Percentiles rank a stretch among this genome's conserved stretches.
Evolutionary conservation across 92 coral and sea anemone species (phyloP).

Genomic region (Hydrozoanthus gracilis): DNA sequence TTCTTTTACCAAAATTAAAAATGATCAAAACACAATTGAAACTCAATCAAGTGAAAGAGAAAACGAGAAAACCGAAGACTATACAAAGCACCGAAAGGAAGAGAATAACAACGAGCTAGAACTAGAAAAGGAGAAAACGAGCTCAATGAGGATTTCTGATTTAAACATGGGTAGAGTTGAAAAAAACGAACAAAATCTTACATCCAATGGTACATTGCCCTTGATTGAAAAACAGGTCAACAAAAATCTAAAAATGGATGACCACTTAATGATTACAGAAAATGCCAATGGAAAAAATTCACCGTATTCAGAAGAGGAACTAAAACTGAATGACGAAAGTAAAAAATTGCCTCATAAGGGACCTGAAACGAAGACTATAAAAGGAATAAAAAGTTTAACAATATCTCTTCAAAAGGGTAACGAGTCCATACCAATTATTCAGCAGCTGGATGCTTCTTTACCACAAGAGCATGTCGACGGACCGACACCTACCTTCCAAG

Average conservation of each 20-base stretch:
- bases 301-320: not conserved
- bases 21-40: not conserved
- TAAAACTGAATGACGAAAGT: not conserved
- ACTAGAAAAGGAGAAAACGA: not conserved
- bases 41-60: not conserved
- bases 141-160: not conserved
- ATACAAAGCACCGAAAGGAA: not conserved
- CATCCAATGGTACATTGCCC: not conserved
- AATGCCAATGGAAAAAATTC: slow-evolving; percentile 4
- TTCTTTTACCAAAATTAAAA: not conserved
- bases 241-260: slow-evolving; percentile 27
- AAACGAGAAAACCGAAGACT: not conserved
- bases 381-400: slow-evolving; percentile 37
- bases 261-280: slow-evolving; percentile 37
- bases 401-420: slow-evolving; percentile 44
- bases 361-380: slow-evolving; percentile 10
- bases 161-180: not conserved
- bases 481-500: slow-evolving; percentile 16
- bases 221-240: slow-evolving; percentile 23
- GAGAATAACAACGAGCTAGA: not conserved
- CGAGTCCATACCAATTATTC: slow-evolving; percentile 31
- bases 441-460: slow-evolving; percentile 21
- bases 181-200: slow-evolving; percentile 2
- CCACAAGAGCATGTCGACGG: not conserved
- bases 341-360: not conserved